These are phyloP conservation scores for Heliconius hewitsoni DNA, from an alignment of 1,140 invertebrate species.

Conservation along the genomic window DNA sequence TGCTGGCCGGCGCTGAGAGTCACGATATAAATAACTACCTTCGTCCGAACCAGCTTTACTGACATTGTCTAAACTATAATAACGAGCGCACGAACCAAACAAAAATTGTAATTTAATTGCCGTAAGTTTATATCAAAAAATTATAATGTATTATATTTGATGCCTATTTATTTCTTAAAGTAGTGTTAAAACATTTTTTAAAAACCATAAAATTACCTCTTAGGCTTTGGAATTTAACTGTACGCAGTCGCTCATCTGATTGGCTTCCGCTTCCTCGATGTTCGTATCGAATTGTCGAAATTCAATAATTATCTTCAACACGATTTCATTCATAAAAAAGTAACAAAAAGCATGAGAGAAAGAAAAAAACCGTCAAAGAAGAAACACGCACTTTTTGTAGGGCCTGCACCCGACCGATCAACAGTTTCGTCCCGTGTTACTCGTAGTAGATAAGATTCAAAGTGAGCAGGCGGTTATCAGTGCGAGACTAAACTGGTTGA, in stretches of 20 bases:
- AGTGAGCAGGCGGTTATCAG: conserved; percentile 70
- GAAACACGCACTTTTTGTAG: conserved; percentile 45
- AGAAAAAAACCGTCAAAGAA: conserved; percentile 68
- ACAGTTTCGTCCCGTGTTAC: conserved; percentile 39
- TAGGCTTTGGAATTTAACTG: conserved; percentile 68
- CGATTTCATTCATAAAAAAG: conserved; percentile 80
- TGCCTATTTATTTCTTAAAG: not conserved
- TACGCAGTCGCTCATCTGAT: conserved; percentile 69
- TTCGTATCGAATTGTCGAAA: conserved; percentile 80
- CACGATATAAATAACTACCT: conserved; percentile 43
- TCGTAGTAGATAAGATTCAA: conserved; percentile 76
- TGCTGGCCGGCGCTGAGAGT: conserved; percentile 36
- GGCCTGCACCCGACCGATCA: conserved; percentile 38
- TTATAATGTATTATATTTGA: not conserved
- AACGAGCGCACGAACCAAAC: conserved; percentile 25
- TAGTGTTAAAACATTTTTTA: conserved; percentile 55
- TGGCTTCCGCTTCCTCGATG: conserved; percentile 79
- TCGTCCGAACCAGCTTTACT: conserved; percentile 37
- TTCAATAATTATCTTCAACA: conserved; percentile 81
- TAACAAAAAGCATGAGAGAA: conserved; percentile 78
- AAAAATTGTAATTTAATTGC: not conserved
- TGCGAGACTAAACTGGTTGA: conserved; percentile 76
- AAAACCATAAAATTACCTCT: conserved; percentile 80
- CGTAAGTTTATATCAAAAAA: not conserved
- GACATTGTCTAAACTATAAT: conserved; percentile 40